These are phyloP conservation scores for Ophraella communa DNA, from an alignment of 2,888 invertebrate species.

Conservation along the genomic window DNA sequence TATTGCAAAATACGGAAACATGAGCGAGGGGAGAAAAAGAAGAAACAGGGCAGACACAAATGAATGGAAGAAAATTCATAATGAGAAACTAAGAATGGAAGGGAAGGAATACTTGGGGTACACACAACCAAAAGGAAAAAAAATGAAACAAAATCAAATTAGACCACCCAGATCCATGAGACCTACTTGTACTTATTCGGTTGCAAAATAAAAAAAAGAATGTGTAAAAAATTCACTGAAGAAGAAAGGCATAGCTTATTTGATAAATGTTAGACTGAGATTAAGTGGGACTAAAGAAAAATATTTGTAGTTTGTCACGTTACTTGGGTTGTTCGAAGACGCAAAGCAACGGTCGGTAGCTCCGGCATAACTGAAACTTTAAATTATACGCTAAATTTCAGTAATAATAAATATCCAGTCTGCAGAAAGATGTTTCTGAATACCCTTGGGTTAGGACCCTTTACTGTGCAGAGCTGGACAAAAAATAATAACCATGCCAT, in stretches of 20 bases:
- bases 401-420: slow-evolving; percentile 2
- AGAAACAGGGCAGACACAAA: no score
- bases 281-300: slow-evolving; percentile 5
- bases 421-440: slow-evolving; percentile 9
- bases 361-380: slow-evolving; percentile 3
- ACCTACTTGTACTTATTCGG: background rate
- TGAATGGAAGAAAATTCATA: no score
- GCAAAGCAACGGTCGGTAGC: background rate
- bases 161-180: background rate
- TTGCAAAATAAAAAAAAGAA: slow-evolving; percentile 3
- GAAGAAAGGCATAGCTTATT: background rate
- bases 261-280: background rate
- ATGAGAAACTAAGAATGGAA: no score
- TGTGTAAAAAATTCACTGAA: slow-evolving; percentile 3
- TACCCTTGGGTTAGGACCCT: slow-evolving; percentile 9
- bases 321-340: background rate
- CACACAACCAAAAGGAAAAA: background rate
- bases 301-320: background rate
- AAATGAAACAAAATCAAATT: slow-evolving; percentile 8
- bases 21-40: no score
- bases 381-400: background rate
- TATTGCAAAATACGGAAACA: no score
- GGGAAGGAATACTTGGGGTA: slow-evolving; percentile 3
- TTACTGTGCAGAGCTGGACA: slow-evolving; percentile 9
- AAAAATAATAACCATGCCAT: background rate